phyloP scores from a whole-genome alignment of 92 coral and sea anemone species.

The Meandrina meandrites region DNA sequence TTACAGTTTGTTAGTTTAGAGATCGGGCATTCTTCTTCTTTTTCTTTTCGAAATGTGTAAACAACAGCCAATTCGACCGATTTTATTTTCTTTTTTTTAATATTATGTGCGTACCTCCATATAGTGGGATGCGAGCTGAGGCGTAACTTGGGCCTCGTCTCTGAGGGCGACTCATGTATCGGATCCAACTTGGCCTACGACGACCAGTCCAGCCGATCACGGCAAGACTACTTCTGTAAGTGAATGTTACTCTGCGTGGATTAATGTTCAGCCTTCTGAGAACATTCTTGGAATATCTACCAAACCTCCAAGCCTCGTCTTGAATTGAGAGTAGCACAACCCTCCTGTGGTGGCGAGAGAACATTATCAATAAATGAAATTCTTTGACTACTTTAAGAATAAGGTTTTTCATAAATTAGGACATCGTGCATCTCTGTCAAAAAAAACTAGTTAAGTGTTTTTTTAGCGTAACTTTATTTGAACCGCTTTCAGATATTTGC shows the following conservation, averaged over 20 bases:
- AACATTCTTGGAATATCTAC: not conserved
- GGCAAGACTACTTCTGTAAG: slow-evolving; percentile 32
- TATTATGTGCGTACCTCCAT: not conserved
- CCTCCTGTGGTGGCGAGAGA: not conserved
- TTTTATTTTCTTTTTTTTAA: too few species aligned
- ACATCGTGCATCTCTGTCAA: too few species aligned
- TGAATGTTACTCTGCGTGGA: not conserved
- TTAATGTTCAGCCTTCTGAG: not conserved
- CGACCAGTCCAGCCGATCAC: slow-evolving; percentile 5
- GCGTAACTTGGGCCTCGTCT: slow-evolving; percentile 13
- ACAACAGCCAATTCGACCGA: too few species aligned
- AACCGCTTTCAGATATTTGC: too few species aligned
- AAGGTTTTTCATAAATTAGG: too few species aligned
- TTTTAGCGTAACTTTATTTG: too few species aligned
- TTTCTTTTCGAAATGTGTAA: too few species aligned
- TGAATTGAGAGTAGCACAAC: not conserved
- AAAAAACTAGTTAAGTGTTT: too few species aligned
- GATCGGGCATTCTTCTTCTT: not conserved
- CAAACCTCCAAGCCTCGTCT: slow-evolving; percentile 2
- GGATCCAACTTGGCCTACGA: slow-evolving; percentile 9
- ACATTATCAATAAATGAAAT: not conserved
- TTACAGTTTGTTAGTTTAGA: not conserved
- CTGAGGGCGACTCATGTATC: not conserved
- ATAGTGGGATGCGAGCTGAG: not conserved
- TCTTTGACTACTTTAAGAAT: too few species aligned